Evolutionary conservation across 2,888 invertebrate species (phyloP).

Genomic region (Bhutanitis thaidina): DNA sequence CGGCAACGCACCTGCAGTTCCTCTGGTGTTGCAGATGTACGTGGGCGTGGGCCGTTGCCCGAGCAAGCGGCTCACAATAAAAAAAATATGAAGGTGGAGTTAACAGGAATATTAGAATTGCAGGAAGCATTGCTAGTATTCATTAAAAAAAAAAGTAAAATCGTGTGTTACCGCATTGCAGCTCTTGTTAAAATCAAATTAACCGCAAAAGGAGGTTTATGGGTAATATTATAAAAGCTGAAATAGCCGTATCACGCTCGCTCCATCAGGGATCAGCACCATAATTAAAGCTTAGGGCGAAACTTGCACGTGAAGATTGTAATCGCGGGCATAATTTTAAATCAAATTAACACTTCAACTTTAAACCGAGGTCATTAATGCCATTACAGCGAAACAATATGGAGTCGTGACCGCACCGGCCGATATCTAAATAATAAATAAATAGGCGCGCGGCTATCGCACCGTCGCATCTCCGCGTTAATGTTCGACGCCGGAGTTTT

Average conservation of each 20-base stretch:
- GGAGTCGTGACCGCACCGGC: slow-evolving; percentile 73
- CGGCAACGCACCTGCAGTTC: too few species aligned
- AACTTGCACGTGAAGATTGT: slow-evolving; percentile 73
- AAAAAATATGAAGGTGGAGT: too few species aligned
- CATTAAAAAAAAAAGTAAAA: too few species aligned
- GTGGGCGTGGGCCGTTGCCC: too few species aligned
- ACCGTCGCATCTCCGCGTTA: slow-evolving; percentile 71
- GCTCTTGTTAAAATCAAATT: slow-evolving; percentile 17
- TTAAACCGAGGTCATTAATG: slow-evolving; percentile 77
- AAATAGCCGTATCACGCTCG: slow-evolving; percentile 45
- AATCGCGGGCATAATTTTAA: slow-evolving; percentile 76
- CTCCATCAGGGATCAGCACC: slow-evolving; percentile 59
- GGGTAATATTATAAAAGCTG: slow-evolving; percentile 38
- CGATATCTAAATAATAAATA: slow-evolving; percentile 79
- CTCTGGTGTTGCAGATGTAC: too few species aligned
- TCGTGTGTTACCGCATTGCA: slow-evolving; percentile 16
- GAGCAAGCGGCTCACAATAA: too few species aligned
- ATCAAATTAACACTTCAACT: slow-evolving; percentile 80
- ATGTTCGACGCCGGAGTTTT: slow-evolving; percentile 73
- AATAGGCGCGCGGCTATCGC: slow-evolving; percentile 70
- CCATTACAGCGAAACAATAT: slow-evolving; percentile 76
- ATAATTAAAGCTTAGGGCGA: slow-evolving; percentile 73
- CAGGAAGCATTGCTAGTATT: too few species aligned
- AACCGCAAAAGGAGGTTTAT: slow-evolving; percentile 17
- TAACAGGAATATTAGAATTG: too few species aligned